phyloP scores from a whole-genome alignment of 2,888 invertebrate genomes.

The Gibbula magus region DNA sequence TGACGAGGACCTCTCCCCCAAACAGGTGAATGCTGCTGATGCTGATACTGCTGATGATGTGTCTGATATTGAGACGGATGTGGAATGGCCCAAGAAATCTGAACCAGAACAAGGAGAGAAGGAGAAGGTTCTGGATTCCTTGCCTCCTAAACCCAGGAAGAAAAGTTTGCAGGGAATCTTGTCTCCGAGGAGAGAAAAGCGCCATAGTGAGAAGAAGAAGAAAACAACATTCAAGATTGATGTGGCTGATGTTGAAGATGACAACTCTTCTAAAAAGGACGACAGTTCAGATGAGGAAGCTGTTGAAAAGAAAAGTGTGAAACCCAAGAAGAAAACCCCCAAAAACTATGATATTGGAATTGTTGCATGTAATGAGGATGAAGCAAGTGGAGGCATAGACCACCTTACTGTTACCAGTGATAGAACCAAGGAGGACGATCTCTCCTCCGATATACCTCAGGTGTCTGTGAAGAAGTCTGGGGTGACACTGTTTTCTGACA shows the following conservation, averaged over 20 bases:
- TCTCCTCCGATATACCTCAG: background rate
- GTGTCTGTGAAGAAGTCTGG: constrained; percentile 7
- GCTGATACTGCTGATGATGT: constrained; percentile 48
- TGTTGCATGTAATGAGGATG: background rate
- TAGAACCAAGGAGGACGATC: background rate
- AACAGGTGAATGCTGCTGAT: constrained; percentile 14
- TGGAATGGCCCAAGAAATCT: constrained; percentile 31
- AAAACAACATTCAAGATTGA: constrained; percentile 32
- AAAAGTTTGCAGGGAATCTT: constrained; percentile 43
- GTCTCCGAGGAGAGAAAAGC: constrained; percentile 35
- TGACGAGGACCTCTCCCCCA: background rate
- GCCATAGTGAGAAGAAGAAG: constrained; percentile 39
- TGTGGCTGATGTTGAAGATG: background rate
- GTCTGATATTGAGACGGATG: constrained; percentile 48
- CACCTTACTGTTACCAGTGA: background rate
- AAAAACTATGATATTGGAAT: constrained; percentile 9
- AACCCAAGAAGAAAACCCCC: background rate
- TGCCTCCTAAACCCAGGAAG: background rate
- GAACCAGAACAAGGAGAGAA: constrained; percentile 11
- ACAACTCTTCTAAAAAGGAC: background rate
- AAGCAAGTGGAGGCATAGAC: background rate
- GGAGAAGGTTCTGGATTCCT: background rate
- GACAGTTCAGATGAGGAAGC: background rate
- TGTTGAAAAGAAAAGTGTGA: background rate
- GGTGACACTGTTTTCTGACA: constrained; percentile 12